Percentiles rank a stretch among this genome's conserved stretches.
These are phyloP conservation scores for Channa maculata DNA, from an alignment of 2,113 vertebrate species.

Conservation along the genomic window DNA sequence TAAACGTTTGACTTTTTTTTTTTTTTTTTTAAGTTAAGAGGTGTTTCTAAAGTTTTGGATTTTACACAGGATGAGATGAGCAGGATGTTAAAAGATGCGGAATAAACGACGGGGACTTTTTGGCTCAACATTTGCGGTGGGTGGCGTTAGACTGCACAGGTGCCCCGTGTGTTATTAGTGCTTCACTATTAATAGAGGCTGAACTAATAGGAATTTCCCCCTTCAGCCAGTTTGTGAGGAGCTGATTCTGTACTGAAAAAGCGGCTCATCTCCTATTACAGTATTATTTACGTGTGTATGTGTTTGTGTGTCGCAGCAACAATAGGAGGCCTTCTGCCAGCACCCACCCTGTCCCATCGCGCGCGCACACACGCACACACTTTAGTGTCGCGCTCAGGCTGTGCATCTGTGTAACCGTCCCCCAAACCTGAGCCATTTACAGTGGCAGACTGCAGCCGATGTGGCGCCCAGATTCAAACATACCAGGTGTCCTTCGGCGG, in stretches of 20 bases:
- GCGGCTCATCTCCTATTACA: conserved; percentile 34
- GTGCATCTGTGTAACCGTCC: conserved; percentile 14
- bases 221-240: not conserved
- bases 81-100: no score
- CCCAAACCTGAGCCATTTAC: conserved; percentile 19
- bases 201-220: not conserved
- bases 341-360: conserved; percentile 13
- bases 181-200: not conserved
- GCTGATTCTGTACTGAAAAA: conserved; percentile 17
- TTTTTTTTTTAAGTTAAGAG: no score
- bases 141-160: no score
- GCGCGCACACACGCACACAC: conserved; percentile 8
- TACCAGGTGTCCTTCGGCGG: conserved; percentile 9
- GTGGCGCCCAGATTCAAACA: conserved; percentile 43
- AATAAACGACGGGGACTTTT: no score
- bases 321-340: conserved; percentile 47
- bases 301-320: conserved; percentile 8
- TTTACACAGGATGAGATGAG: no score
- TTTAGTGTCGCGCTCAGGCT: conserved; percentile 3
- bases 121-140: no score
- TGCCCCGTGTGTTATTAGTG: no score
- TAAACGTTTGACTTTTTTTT: no score
- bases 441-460: not conserved
- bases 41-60: no score
- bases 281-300: conserved; percentile 34